Evolutionary conservation across 2,888 invertebrate species (phyloP).

Genomic region (Meteorus cinctellus): DNA sequence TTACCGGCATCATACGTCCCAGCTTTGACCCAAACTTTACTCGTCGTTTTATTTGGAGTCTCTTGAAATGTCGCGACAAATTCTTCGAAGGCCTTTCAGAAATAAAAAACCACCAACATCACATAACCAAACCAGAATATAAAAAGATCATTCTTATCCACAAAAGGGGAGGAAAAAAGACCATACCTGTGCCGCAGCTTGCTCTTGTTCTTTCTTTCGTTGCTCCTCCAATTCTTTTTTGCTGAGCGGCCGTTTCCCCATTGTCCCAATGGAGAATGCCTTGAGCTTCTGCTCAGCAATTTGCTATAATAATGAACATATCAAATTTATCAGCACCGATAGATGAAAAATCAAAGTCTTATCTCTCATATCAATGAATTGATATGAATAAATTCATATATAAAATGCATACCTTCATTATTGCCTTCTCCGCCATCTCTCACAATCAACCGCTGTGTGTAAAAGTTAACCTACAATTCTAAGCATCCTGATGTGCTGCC

Average conservation of each 20-base stretch:
- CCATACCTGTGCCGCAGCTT: constrained; percentile 91
- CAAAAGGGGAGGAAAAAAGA: constrained; percentile 6
- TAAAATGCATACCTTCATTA: constrained; percentile 65
- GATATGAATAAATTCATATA: constrained; percentile 13
- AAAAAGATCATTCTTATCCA: background rate
- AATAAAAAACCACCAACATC: constrained; percentile 33
- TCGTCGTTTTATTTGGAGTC: constrained; percentile 82
- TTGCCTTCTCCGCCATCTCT: constrained; percentile 70
- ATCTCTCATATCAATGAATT: background rate
- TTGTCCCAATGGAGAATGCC: constrained; percentile 84
- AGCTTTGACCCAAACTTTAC: constrained; percentile 98
- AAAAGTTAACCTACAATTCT: constrained; percentile 52
- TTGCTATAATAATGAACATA: constrained; percentile 70
- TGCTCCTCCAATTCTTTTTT: constrained; percentile 90
- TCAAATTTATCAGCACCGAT: background rate
- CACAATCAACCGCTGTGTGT: constrained; percentile 27
- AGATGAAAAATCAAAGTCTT: background rate
- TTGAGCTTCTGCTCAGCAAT: constrained; percentile 84
- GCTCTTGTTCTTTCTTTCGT: constrained; percentile 90
- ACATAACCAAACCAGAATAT: constrained; percentile 35
- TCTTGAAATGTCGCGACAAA: constrained; percentile 98
- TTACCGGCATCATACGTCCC: constrained; percentile 97
- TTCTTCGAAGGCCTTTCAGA: constrained; percentile 89
- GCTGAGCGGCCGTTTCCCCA: constrained; percentile 84
- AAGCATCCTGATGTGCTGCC: constrained; percentile 27